Conservation (phyloP, 2,888 invertebrate genomes). For the Stenchaetothrips biformis region DNA sequence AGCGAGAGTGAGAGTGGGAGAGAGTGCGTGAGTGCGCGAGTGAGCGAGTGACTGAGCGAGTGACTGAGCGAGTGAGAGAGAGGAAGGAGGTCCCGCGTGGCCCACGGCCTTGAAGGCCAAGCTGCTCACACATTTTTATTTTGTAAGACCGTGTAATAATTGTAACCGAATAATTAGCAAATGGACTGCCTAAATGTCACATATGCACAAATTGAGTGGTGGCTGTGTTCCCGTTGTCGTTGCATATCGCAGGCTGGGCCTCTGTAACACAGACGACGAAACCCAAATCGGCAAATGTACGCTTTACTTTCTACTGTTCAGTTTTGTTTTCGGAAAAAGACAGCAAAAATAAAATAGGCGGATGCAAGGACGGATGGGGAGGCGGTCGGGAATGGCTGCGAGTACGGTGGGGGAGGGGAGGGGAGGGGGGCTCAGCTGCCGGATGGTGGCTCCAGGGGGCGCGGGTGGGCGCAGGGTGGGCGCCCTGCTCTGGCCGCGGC, state of each 20-base stretch:
- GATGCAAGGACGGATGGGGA: no score
- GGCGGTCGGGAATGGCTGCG: no score
- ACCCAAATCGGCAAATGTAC: background rate
- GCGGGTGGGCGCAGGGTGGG: background rate
- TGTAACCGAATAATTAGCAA: conserved; percentile 13
- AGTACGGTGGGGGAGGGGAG: background rate
- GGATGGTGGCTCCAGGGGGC: background rate
- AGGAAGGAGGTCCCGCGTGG: conserved; percentile 31
- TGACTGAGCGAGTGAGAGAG: conserved; percentile 28
- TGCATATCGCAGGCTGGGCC: conserved; percentile 11
- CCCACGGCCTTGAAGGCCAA: background rate
- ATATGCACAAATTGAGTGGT: conserved; percentile 1
- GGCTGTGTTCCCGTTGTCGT: conserved; percentile 11
- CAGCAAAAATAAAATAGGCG: no score
- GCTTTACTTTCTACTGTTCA: no score
- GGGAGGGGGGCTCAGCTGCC: background rate
- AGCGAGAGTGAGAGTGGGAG: conserved; percentile 31
- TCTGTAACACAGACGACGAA: background rate
- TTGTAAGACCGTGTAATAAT: background rate
- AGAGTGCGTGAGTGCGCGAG: conserved; percentile 28
- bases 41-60: conserved; percentile 27
- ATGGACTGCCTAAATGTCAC: conserved; percentile 5
- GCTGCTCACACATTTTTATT: background rate
- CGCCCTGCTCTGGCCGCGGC: background rate
- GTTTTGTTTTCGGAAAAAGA: no score